phyloP scores from a whole-genome alignment of 2,113 vertebrate genomes.

The Sylvietta virens region DNA sequence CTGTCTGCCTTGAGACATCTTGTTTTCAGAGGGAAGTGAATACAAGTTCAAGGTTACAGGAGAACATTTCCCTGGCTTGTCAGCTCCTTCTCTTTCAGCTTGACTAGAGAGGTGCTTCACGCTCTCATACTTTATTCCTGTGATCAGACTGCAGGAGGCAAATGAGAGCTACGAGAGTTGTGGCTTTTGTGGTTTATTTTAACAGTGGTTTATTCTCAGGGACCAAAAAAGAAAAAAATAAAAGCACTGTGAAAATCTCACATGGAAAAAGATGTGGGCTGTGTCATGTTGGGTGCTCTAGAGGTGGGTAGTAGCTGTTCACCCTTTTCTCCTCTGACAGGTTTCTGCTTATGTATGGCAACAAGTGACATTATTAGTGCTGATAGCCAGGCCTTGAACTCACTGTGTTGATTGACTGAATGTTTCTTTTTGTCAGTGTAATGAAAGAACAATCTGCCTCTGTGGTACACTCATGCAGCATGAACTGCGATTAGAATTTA shows the following conservation, averaged over 20 bases:
- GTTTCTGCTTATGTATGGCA: neutral
- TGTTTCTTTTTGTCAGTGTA: slow-evolving; percentile 40
- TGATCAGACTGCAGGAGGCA: slow-evolving; percentile 46
- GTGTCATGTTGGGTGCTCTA: neutral
- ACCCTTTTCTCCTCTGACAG: neutral
- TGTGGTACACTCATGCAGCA: neutral
- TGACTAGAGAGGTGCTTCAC: slow-evolving; percentile 34
- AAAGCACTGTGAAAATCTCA: neutral
- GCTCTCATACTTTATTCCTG: slow-evolving; percentile 19
- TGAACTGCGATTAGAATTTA: slow-evolving; percentile 38
- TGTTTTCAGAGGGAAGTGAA: slow-evolving; percentile 63
- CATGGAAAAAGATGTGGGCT: neutral
- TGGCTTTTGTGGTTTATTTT: slow-evolving; percentile 35
- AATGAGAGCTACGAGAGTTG: slow-evolving; percentile 28
- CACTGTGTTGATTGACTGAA: slow-evolving; percentile 28
- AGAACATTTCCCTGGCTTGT: slow-evolving; percentile 53
- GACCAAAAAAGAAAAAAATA: neutral
- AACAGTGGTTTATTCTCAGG: neutral
- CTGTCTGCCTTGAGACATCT: slow-evolving; percentile 60
- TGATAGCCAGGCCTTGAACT: slow-evolving; percentile 32
- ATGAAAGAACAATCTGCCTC: slow-evolving; percentile 34
- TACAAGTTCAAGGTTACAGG: slow-evolving; percentile 62
- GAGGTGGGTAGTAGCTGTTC: neutral
- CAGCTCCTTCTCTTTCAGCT: slow-evolving; percentile 55
- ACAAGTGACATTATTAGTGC: slow-evolving; percentile 18